Percentiles rank a stretch among this genome's conserved stretches.
Conservation (phyloP, 2,113 vertebrate species). For the Bubalus kerabau region DNA sequence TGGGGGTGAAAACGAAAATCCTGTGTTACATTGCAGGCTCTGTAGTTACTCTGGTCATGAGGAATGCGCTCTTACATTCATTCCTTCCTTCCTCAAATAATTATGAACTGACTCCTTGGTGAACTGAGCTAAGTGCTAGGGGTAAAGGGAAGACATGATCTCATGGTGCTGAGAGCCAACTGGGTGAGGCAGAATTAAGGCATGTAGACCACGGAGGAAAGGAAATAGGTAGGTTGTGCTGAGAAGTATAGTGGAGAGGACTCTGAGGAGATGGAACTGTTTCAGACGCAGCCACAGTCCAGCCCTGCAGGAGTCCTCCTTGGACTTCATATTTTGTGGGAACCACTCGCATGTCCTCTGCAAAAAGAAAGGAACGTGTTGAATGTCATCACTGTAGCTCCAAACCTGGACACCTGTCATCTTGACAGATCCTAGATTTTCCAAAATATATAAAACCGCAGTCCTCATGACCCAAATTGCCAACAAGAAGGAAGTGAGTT, state of each 20-base stretch:
- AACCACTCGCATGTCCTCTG: neutral
- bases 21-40: neutral
- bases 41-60: neutral
- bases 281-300: neutral
- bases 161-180: neutral
- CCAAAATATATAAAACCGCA: neutral
- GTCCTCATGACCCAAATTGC: neutral
- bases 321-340: neutral
- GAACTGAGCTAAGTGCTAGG: neutral
- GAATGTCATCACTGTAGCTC: neutral
- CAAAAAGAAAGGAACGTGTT: neutral
- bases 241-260: neutral
- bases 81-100: neutral
- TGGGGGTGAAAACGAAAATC: neutral
- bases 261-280: neutral
- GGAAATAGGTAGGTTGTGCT: neutral
- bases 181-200: neutral
- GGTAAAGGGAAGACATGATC: neutral
- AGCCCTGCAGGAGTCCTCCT: neutral
- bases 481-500: neutral
- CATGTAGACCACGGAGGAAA: neutral
- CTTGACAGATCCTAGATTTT: neutral
- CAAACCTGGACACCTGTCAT: neutral
- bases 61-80: neutral
- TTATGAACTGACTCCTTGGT: neutral